Evolutionary conservation across 2,888 invertebrate genomes (phyloP).

Genomic region (Diarsia dahlii): DNA sequence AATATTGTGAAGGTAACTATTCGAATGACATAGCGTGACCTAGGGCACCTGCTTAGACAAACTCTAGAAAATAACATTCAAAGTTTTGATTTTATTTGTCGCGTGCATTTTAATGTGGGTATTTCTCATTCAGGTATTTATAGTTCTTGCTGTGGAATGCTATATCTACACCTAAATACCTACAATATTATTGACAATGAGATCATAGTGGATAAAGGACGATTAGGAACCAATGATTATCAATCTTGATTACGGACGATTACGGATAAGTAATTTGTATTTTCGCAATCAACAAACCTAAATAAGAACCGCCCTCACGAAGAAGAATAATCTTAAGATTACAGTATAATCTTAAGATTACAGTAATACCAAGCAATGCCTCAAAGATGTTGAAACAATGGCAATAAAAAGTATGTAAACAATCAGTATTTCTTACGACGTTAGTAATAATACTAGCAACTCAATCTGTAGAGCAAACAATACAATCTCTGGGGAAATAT

Average conservation of each 20-base stretch:
- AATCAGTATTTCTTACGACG: slow-evolving; percentile 33
- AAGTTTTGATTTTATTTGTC: slow-evolving; percentile 47
- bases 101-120: slow-evolving; percentile 42
- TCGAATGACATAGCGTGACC: slow-evolving; percentile 56
- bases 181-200: background rate
- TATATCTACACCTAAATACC: background rate
- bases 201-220: background rate
- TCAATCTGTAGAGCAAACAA: slow-evolving; percentile 39
- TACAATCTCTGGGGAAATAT: slow-evolving; percentile 37
- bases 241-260: background rate
- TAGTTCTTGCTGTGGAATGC: slow-evolving; percentile 11
- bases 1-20: slow-evolving; percentile 33
- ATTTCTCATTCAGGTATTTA: slow-evolving; percentile 27
- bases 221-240: background rate
- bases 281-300: background rate
- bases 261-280: background rate
- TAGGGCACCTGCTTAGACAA: slow-evolving; percentile 36
- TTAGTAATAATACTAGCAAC: slow-evolving; percentile 13
- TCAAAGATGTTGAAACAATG: slow-evolving; percentile 38
- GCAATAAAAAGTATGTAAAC: slow-evolving; percentile 20
- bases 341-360: slow-evolving; percentile 15
- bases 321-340: slow-evolving; percentile 6
- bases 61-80: slow-evolving; percentile 40
- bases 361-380: slow-evolving; percentile 21
- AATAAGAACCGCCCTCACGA: slow-evolving; percentile 6